Evolutionary conservation across 2,797 vertebrate genomes (phyloP), one percentile per base, ranked within the genome.

Genomic region (Arctocebus calabarensis): DNA sequence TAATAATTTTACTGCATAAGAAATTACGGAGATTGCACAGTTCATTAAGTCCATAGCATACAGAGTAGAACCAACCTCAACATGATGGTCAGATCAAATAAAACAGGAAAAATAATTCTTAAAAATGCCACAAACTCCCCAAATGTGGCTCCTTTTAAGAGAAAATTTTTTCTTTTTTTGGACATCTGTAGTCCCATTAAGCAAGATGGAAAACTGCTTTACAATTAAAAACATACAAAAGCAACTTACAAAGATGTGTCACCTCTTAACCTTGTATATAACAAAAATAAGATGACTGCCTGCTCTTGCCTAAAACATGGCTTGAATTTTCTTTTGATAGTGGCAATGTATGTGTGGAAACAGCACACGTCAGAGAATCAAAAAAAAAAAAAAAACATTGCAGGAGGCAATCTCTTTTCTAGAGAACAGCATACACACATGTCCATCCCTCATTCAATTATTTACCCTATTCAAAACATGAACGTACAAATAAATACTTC

Each of bases 1-100:
- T 71, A 90, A 93, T 77, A 77, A 77, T 96, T 98, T 98, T 98
- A 97, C 96, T 98, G 94, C 78, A 57, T 94, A 97, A 97, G 82
- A 89, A 98, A 87, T 90, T n/a, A 97, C 79, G 97, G 75, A 75
- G 96, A 97, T 96, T 96, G 95, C 79, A 94, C 93, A 96, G 95
- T 87, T 83, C 45, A 90, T 85, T 48, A 90, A 62, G 57, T 91
- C 83, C 94, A 97, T 48, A 93, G 75, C 61, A 95, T 71, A 90
- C 7, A 86, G 2, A 87, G 75, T 75, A 86, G 52, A 73, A 82
- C n/a, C 48, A 74, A 78, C 61, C 34, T 8, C 48, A 89, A 96
- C 59, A 92, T 45, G 74, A 84, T 82, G 52, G 91, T 90, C 8
- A 40, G n/a, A 74, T 61, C 73, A 91, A 75, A 73, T 62, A 52